Evolutionary conservation across 2,113 vertebrate genomes (phyloP).

Genomic region (Ochotona curzoniae): DNA sequence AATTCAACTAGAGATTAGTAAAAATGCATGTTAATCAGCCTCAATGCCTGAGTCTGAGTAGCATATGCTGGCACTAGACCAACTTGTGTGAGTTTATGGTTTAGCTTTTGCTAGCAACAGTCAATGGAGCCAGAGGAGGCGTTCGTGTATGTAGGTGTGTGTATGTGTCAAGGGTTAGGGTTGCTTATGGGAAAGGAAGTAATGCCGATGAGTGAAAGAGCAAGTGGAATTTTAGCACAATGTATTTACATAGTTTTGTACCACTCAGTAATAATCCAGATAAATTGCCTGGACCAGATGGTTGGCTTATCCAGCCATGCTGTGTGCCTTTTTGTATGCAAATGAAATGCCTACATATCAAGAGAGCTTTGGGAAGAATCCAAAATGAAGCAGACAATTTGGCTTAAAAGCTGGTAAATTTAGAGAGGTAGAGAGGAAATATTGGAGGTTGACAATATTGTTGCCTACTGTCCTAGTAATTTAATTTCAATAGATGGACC

Average conservation of each 20-base stretch:
- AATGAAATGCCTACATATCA: constrained; percentile 76
- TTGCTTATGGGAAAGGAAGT: constrained; percentile 40
- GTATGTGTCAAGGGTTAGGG: neutral
- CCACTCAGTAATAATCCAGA: constrained; percentile 80
- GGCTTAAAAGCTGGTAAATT: constrained; percentile 69
- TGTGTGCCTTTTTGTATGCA: constrained; percentile 80
- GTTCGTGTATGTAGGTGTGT: neutral
- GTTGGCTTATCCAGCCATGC: constrained; percentile 74
- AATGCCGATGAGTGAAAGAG: constrained; percentile 69
- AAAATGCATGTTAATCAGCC: constrained; percentile 18
- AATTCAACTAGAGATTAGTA: neutral
- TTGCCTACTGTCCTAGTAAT: constrained; percentile 48
- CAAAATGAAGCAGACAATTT: constrained; percentile 57
- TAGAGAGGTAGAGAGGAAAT: neutral
- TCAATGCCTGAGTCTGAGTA: neutral
- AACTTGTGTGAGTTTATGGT: neutral
- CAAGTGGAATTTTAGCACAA: constrained; percentile 73
- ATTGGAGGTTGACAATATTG: constrained; percentile 59
- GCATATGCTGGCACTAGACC: neutral
- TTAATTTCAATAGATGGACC: constrained; percentile 72
- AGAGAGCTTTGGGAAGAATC: constrained; percentile 72
- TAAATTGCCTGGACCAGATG: constrained; percentile 78
- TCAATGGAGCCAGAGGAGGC: neutral
- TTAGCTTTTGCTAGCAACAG: neutral
- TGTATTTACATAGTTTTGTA: constrained; percentile 76